phyloP scores from a whole-genome alignment of 2,888 invertebrate species.

The Furcula furcula region DNA sequence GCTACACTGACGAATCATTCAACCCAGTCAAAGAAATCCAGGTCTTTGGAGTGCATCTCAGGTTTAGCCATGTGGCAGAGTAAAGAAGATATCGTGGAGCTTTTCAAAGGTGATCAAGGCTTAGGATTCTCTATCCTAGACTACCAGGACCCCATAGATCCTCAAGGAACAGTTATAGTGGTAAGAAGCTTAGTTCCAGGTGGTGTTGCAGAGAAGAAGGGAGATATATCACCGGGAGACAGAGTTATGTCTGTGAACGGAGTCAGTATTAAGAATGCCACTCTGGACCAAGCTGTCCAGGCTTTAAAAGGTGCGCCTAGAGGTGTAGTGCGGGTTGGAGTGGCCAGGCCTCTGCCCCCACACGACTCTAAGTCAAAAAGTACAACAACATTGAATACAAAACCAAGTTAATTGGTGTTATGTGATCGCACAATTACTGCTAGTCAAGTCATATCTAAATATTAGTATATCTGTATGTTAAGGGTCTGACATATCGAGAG shows the following conservation, averaged over 20 bases:
- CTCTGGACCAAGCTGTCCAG: slow-evolving; percentile 96
- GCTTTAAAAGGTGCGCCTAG: slow-evolving; percentile 96
- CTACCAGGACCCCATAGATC: slow-evolving; percentile 98
- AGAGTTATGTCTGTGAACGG: slow-evolving; percentile 96
- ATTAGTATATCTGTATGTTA: slow-evolving; percentile 65
- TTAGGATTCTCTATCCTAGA: slow-evolving; percentile 99
- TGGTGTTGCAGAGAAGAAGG: slow-evolving; percentile 98
- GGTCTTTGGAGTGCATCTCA: slow-evolving; percentile 96
- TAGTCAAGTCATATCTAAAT: slow-evolving; percentile 75
- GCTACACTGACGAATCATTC: slow-evolving; percentile 88
- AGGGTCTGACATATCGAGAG: slow-evolving; percentile 51
- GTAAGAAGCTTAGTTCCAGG: slow-evolving; percentile 98
- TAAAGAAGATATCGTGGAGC: slow-evolving; percentile 94
- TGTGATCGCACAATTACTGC: slow-evolving; percentile 44
- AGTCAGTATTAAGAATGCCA: slow-evolving; percentile 93
- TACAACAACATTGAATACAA: slow-evolving; percentile 60
- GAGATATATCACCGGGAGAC: slow-evolving; percentile 97
- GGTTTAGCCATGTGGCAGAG: slow-evolving; percentile 98
- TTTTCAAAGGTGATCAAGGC: slow-evolving; percentile 96
- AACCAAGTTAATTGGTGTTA: slow-evolving; percentile 65
- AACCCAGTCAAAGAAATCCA: slow-evolving; percentile 88
- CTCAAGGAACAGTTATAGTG: slow-evolving; percentile 97
- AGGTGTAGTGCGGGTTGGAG: slow-evolving; percentile 94
- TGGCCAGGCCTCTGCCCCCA: slow-evolving; percentile 90
- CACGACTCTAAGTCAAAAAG: slow-evolving; percentile 67